Evolutionary conservation across 1,140 invertebrate genomes (phyloP), one percentile per base, ranked within the genome.

Genomic region (Parasteatoda tepidariorum): DNA sequence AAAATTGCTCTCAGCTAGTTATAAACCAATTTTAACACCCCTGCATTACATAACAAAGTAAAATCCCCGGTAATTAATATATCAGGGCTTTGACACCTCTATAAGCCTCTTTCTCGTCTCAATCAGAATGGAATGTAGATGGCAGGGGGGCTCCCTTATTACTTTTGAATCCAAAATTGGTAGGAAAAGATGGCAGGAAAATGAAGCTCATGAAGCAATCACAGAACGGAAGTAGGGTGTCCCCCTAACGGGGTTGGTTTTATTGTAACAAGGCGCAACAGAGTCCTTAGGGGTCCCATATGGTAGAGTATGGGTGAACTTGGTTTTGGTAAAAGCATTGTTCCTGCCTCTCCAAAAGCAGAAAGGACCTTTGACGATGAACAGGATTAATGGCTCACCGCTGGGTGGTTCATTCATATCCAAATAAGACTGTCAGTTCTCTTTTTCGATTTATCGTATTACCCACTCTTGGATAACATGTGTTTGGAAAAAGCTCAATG

Each of bases 171-270:
- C 38, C 24, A 33, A 66, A 34, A 34, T 34, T 34, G 28, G 31
- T 30, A 66, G 30, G 30, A 62, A 38, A 61, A 28, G 73, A 75
- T 62, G 22, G 22, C 62, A 64, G 33, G 48, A 68, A 79, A 38
- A 79, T 67, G 62, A 68, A 38, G 76, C 48, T 79, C 61, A 82
- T 82, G 66, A 71, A 70, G 66, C 66, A 70, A 82, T 82, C 78
- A 70, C 55, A 57, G 41, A 30, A 33, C 62, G 26, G 24, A 61
- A 33, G 15, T n/a, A 59, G 31, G 48, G 54, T 59, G 31, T 33
- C 22, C 30, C 61, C 61, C 74, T 33, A 31, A 38, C 22, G 64
- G 76, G 38, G 62, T 66, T 18, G 41, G 59, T 66, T 76, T 76
- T 76, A 66, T 48, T 64, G 74, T 64, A 38, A 31, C 41, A 66